Evolutionary conservation across 1,140 invertebrate species (phyloP).

Genomic region (Battus philenor): DNA sequence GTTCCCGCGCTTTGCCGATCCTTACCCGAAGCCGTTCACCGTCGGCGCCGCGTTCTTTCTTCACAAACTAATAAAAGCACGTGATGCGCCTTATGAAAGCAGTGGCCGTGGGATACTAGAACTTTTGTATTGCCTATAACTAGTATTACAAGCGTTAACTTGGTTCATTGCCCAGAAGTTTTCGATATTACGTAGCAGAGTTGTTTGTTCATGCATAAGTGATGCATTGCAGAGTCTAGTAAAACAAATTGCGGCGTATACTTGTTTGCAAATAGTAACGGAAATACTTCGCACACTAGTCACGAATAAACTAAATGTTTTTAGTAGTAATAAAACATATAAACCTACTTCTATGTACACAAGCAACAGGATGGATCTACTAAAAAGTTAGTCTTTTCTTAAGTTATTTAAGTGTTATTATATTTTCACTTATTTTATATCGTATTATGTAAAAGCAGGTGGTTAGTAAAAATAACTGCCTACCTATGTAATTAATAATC

Average conservation of each 20-base stretch:
- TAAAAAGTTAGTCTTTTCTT: too few species aligned
- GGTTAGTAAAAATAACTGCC: too few species aligned
- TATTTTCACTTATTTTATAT: too few species aligned
- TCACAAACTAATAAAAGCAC: constrained; percentile 41
- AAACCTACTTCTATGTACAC: too few species aligned
- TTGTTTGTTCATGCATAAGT: constrained; percentile 2
- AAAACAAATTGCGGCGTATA: neutral
- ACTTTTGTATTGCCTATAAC: constrained; percentile 19
- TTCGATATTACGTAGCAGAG: constrained; percentile 2
- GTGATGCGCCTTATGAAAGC: constrained; percentile 63
- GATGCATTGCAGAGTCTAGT: constrained; percentile 9
- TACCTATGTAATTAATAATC: too few species aligned
- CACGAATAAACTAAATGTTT: too few species aligned
- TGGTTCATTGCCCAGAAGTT: neutral
- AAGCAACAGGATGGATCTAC: too few species aligned
- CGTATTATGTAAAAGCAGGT: too few species aligned
- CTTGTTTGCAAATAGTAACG: constrained; percentile 11
- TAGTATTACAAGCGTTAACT: neutral
- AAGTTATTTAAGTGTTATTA: too few species aligned
- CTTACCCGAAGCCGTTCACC: constrained; percentile 35
- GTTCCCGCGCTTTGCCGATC: constrained; percentile 24
- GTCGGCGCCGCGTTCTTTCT: constrained; percentile 48
- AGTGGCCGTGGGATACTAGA: constrained; percentile 42
- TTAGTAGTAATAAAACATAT: too few species aligned
- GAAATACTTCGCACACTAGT: too few species aligned